Evolutionary conservation across 2,888 invertebrate species (phyloP).

Genomic region (Caenorhabditis auriculariae): DNA sequence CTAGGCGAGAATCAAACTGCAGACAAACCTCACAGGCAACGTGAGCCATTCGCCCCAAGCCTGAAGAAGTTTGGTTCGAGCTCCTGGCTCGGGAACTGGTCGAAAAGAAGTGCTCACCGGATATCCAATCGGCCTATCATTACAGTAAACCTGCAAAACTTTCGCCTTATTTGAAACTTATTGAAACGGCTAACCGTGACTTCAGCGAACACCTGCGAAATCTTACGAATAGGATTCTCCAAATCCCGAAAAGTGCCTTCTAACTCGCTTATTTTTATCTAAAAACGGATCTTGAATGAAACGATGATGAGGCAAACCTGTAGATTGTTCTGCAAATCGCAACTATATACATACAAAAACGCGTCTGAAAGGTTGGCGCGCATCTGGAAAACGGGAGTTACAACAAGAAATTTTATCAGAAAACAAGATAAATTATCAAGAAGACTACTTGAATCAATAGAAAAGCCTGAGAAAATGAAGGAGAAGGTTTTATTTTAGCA

Average conservation of each 20-base stretch:
- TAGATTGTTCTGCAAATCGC: constrained; percentile 38
- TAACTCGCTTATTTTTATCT: constrained; percentile 36
- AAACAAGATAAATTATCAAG: too few species aligned
- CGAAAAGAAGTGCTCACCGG: constrained; percentile 52
- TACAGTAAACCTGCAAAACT: constrained; percentile 49
- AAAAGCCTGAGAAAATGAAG: too few species aligned
- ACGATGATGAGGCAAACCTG: too few species aligned
- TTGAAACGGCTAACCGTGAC: constrained; percentile 13
- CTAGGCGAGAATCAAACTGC: background rate
- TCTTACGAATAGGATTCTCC: constrained; percentile 25
- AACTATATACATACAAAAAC: constrained; percentile 44
- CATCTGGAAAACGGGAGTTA: too few species aligned
- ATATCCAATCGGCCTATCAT: constrained; percentile 47
- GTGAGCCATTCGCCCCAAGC: constrained; percentile 56
- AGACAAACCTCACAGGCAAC: constrained; percentile 46
- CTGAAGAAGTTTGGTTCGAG: constrained; percentile 41
- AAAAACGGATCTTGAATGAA: too few species aligned
- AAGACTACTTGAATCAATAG: too few species aligned
- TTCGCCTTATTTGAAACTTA: background rate
- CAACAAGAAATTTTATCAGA: too few species aligned
- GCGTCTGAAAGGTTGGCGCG: constrained; percentile 10
- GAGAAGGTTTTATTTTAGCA: too few species aligned
- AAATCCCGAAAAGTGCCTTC: constrained; percentile 39
- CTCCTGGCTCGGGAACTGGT: constrained; percentile 24
- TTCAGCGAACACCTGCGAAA: constrained; percentile 35